A percentile compares a stretch with the other conserved stretches of the same genome.
phyloP scores from a whole-genome alignment of 2,113 vertebrate genomes.

The Pelecanoides urinatrix region DNA sequence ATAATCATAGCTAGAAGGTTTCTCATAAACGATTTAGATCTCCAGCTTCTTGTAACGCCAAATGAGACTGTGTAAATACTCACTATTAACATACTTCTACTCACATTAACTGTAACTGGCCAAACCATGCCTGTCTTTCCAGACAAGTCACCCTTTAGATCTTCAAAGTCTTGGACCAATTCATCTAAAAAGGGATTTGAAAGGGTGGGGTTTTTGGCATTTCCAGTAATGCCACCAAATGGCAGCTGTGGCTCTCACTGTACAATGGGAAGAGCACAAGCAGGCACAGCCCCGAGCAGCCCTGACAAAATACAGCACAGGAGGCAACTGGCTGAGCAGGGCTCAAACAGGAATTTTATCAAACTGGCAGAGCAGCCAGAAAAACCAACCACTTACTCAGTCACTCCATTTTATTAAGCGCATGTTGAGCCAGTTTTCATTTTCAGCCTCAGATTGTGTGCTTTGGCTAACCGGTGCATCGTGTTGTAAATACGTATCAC shows the following conservation, averaged over 20 bases:
- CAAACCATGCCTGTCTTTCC: neutral
- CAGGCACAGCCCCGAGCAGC: neutral
- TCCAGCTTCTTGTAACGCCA: neutral
- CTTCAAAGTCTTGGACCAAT: neutral
- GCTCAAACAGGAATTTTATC: neutral
- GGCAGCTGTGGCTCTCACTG: neutral
- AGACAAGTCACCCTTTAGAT: neutral
- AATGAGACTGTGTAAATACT: neutral
- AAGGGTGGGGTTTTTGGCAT: neutral
- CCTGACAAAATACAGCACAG: neutral
- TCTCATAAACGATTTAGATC: neutral
- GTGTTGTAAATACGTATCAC: neutral
- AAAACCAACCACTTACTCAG: neutral
- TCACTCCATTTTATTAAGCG: neutral
- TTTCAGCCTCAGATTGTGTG: neutral
- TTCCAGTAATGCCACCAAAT: neutral
- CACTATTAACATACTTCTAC: neutral
- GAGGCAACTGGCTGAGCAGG: neutral
- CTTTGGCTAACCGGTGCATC: neutral
- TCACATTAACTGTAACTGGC: neutral
- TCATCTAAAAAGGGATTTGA: neutral
- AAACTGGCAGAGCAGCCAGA: neutral
- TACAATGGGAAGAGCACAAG: neutral
- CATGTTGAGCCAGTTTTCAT: neutral
- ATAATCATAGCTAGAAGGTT: neutral